Percentiles rank a stretch among this genome's conserved stretches.
phyloP scores from a whole-genome alignment of 1,140 invertebrate species.

The Druon quercuslanigerum region DNA sequence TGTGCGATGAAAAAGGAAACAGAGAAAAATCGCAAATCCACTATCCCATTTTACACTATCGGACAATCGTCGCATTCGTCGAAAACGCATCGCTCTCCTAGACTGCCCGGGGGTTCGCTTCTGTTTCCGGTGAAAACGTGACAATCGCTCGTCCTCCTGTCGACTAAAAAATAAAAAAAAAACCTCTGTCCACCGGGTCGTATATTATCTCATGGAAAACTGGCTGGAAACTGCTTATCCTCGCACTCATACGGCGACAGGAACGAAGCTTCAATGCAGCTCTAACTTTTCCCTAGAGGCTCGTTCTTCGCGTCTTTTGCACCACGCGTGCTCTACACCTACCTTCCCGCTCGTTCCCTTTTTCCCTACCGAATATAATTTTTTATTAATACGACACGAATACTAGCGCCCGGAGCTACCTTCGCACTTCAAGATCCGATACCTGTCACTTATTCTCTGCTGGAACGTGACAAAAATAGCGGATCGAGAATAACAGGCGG shows the following conservation, averaged over 20 bases:
- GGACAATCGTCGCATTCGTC: slow-evolving; percentile 11
- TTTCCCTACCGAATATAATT: slow-evolving; percentile 22
- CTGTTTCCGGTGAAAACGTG: slow-evolving; percentile 23
- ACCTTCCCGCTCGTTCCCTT: neutral
- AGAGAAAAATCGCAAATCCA: slow-evolving; percentile 20
- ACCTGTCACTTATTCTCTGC: neutral
- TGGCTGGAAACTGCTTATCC: slow-evolving; percentile 27
- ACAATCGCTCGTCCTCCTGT: slow-evolving; percentile 13
- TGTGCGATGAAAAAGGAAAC: neutral
- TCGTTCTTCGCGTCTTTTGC: slow-evolving; percentile 29
- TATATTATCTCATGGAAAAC: slow-evolving; percentile 24
- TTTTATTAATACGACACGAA: slow-evolving; percentile 22
- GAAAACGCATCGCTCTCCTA: slow-evolving; percentile 21
- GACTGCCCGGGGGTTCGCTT: slow-evolving; percentile 2
- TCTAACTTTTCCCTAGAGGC: slow-evolving; percentile 23
- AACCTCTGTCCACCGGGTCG: neutral
- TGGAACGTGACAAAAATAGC: slow-evolving; percentile 7
- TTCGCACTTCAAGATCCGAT: neutral
- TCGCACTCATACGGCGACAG: slow-evolving; percentile 12
- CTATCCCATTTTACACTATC: slow-evolving; percentile 8
- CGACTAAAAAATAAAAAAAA: neutral
- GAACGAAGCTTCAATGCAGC: slow-evolving; percentile 18
- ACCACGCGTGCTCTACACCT: slow-evolving; percentile 8
- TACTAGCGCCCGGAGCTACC: neutral
- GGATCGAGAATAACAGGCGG: no score